Conservation (phyloP, 2,888 invertebrate species). For the Ochropleura leucogaster region DNA sequence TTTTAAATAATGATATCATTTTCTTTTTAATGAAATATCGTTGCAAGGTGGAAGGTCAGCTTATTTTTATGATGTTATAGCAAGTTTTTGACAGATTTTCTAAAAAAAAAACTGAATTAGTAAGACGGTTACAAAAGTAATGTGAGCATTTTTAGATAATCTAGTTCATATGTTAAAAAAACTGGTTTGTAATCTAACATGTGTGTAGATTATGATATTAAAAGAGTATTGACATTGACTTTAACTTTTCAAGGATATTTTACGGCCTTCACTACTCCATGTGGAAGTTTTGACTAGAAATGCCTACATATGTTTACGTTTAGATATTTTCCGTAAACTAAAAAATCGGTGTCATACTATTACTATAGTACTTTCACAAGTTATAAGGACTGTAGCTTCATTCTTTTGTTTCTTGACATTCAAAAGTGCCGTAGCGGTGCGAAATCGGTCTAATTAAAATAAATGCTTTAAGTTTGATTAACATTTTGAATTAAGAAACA, state of each 20-base stretch:
- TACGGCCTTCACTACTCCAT: background rate
- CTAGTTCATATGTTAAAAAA: background rate
- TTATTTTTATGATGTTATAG: background rate
- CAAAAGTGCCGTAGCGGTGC: too few species aligned
- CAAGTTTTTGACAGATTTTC: background rate
- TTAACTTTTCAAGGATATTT: background rate
- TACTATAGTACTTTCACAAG: too few species aligned
- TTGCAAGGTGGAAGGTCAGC: slow-evolving; percentile 3
- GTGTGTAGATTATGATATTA: background rate
- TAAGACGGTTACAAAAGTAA: background rate
- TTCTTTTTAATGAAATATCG: slow-evolving; percentile 3
- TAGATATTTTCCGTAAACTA: too few species aligned
- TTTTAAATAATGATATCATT: slow-evolving; percentile 23
- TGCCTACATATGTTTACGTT: too few species aligned
- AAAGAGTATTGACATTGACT: slow-evolving; percentile 10
- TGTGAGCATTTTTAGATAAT: slow-evolving; percentile 12
- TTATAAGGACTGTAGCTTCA: too few species aligned
- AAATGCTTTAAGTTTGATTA: too few species aligned
- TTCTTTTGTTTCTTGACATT: too few species aligned
- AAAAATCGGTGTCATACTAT: too few species aligned
- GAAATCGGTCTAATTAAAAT: too few species aligned
- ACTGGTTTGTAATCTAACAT: slow-evolving; percentile 29
- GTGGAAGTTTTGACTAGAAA: background rate
- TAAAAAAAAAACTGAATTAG: background rate
- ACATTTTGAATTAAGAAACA: too few species aligned